Percentiles rank a stretch among this genome's conserved stretches.
phyloP scores from a whole-genome alignment of 2,113 vertebrate genomes.

The Crotalus helleri region DNA sequence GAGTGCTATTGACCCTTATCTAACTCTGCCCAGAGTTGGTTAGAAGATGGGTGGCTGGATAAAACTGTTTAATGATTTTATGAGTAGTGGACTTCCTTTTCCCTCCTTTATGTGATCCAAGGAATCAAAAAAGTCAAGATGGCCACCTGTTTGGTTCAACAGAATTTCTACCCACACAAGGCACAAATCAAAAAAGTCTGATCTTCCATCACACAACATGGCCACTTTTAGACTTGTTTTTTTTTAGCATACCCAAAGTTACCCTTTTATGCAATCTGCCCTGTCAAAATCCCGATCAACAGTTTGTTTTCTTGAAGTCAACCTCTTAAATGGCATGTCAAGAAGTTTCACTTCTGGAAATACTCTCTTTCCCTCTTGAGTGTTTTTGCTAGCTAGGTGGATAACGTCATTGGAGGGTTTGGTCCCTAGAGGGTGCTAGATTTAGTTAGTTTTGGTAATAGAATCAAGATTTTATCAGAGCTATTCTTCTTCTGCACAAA shows the following conservation, averaged over 20 bases:
- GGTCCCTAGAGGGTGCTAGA: not conserved
- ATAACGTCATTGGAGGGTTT: not conserved
- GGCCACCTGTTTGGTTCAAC: not conserved
- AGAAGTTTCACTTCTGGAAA: not conserved
- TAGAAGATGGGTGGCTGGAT: not conserved
- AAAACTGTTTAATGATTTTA: not conserved
- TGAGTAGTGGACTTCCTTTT: not conserved
- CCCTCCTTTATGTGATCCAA: not conserved
- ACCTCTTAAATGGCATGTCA: not conserved
- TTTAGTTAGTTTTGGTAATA: not conserved
- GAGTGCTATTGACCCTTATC: not conserved
- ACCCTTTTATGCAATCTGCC: not conserved
- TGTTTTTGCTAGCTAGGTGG: not conserved
- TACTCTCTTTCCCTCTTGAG: not conserved
- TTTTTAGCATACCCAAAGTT: not conserved
- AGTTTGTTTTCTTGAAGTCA: not conserved
- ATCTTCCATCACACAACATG: not conserved
- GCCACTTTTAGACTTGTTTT: not conserved
- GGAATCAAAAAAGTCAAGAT: not conserved
- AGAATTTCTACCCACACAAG: not conserved
- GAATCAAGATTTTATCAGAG: not conserved
- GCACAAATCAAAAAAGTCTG: not conserved
- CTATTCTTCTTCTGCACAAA: not conserved
- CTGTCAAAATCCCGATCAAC: not conserved
- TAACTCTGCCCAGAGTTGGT: not conserved